A percentile compares a stretch with the other conserved stretches of the same genome.
phyloP scores from a whole-genome alignment of 2,113 vertebrate species.

The Brevimyrus niger region DNA sequence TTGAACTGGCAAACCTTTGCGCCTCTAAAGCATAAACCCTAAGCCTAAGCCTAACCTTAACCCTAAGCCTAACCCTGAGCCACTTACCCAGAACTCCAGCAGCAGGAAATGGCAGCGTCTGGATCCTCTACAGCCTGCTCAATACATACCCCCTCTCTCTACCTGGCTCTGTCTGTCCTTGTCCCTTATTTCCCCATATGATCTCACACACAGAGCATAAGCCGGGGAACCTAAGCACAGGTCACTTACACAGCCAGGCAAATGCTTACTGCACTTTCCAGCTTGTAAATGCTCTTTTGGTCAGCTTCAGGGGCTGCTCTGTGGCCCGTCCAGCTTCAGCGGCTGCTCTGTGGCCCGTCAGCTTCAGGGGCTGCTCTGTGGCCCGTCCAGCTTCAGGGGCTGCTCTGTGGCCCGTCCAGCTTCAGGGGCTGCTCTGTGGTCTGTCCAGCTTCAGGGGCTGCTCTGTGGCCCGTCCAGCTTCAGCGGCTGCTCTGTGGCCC shows the following conservation, averaged over 20 bases:
- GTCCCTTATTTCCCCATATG: background rate
- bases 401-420: background rate
- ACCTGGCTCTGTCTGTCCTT: background rate
- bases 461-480: background rate
- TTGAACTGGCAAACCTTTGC: background rate
- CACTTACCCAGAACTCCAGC: background rate
- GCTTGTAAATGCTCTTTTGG: background rate
- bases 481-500: background rate
- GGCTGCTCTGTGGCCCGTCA: too few relatives aligned
- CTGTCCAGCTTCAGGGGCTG: background rate
- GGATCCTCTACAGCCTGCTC: background rate
- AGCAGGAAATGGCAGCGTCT: background rate
- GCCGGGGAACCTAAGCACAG: background rate
- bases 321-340: background rate
- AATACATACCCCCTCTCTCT: background rate
- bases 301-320: background rate
- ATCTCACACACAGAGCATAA: background rate
- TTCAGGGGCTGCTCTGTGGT: background rate
- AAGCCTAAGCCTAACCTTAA: too few relatives aligned
- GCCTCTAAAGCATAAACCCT: background rate
- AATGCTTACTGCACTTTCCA: background rate
- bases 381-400: background rate
- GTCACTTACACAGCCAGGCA: background rate
- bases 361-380: too few relatives aligned
- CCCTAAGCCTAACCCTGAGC: too few relatives aligned